phyloP scores from a whole-genome alignment of 2,797 vertebrate species.

The Eulemur albifrons region DNA sequence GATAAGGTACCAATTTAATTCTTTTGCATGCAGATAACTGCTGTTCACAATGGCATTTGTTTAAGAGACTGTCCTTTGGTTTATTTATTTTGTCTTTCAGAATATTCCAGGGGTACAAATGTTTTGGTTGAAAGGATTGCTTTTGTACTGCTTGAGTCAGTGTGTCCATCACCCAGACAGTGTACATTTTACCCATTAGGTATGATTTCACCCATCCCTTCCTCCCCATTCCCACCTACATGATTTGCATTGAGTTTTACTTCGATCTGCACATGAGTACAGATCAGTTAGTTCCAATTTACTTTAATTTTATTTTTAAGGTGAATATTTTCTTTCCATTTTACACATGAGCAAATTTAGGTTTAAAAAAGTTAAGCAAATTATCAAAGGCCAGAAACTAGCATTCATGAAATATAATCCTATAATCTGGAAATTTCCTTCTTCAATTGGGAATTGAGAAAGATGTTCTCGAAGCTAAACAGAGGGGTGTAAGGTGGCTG shows the following conservation, averaged over 20 bases:
- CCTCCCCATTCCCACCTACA: too few species aligned
- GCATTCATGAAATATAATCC: conserved; percentile 2
- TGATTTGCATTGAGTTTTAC: too few species aligned
- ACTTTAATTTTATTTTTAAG: neutral
- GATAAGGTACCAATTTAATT: neutral
- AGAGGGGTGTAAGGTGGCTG: neutral
- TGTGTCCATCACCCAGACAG: too few species aligned
- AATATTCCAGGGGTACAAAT: too few species aligned
- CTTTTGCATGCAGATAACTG: neutral
- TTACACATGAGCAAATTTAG: conserved; percentile 14
- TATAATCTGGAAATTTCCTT: neutral
- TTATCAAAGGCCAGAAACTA: neutral
- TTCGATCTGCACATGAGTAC: too few species aligned
- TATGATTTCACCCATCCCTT: too few species aligned
- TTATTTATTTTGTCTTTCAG: too few species aligned
- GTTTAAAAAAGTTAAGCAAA: conserved; percentile 12
- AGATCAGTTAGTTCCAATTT: too few species aligned
- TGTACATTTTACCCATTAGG: too few species aligned
- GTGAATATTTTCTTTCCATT: neutral
- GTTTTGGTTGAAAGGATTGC: too few species aligned
- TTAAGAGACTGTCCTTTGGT: neutral
- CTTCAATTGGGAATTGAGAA: conserved; percentile 1
- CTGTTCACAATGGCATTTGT: neutral
- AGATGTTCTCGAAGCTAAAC: neutral
- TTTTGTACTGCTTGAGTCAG: too few species aligned